Base-by-base conservation (phyloP, 2,888 invertebrate genomes). In the Aphodius granarius region DNA sequence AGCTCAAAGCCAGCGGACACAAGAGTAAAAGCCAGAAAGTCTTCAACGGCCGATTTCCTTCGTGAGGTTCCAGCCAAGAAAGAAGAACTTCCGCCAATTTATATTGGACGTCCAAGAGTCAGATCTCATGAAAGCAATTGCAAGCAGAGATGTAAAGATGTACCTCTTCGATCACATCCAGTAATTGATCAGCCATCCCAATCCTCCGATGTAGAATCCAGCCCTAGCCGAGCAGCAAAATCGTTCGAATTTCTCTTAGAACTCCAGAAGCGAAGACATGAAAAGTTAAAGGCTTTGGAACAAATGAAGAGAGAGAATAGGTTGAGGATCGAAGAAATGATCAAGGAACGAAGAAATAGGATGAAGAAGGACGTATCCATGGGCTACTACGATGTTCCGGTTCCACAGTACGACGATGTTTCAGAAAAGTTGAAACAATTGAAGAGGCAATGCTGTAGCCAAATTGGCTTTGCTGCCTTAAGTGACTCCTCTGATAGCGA, bases 361-460 rank as follows among this genome's bases (percentile, higher is more conserved):
- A 23, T 74, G 22, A 84, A 81, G 73, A 77, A 75, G 20, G 85
- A 84, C 76, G 83, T 79, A 19, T 79, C 83, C 18, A 82, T 82
- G 19, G 84, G 84, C 4, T 83, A 80, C 63, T 83, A 81, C 73
- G 80, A 81, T 5, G 79, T 84, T 3, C 76, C 83, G 1, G 43
- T 84, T 16, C 82, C 82, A 16, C 79, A 78, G 5, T 78, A 77
- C 18, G 79, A 81, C 18, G 81, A 83, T 23, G 81, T 84, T 71
- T 75, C 79, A n/a, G 79, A 82, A 71, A 81, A 79, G 72, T 72
- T 84, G 23, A 75, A 81, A 74, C 77, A 75, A 66, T 76, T 81
- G 63, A 80, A 80, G 70, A 78, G 79, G 73, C 79, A 72, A 21
- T 72, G 74, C 66, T 13, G 71, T 68, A 78, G 65, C 76, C 70